phyloP scores from a whole-genome alignment of 2,888 invertebrate species.

The Hypolimnas misippus region DNA sequence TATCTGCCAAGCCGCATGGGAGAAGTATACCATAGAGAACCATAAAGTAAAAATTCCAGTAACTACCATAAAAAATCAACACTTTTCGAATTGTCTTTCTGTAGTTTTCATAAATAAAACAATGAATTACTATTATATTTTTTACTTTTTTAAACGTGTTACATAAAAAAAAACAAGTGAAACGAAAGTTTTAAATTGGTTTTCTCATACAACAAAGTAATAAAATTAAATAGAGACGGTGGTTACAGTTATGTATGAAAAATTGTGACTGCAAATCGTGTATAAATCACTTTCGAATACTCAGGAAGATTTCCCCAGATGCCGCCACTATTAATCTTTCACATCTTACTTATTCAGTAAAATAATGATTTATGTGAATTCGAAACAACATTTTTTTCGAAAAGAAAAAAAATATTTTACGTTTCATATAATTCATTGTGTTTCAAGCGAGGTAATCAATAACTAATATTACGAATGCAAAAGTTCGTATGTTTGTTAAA shows the following conservation, averaged over 20 bases:
- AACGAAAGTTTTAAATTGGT: too few relatives aligned
- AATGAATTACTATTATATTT: too few relatives aligned
- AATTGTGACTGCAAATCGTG: constrained; percentile 23
- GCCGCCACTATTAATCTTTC: constrained; percentile 65
- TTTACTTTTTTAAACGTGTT: too few relatives aligned
- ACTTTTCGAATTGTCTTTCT: too few relatives aligned
- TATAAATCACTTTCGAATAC: constrained; percentile 43
- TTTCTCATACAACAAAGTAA: not conserved
- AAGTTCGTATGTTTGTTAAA: not conserved
- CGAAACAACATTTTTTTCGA: not conserved
- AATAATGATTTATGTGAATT: constrained; percentile 14
- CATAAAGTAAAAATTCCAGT: too few relatives aligned
- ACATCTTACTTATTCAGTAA: constrained; percentile 31
- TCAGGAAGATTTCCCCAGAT: constrained; percentile 73
- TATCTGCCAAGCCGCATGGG: too few relatives aligned
- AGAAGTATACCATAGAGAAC: too few relatives aligned
- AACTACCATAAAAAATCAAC: too few relatives aligned
- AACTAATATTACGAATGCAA: too few relatives aligned
- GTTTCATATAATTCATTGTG: not conserved
- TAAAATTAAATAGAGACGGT: not conserved
- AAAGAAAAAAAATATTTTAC: not conserved
- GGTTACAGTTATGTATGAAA: constrained; percentile 1
- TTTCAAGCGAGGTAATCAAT: too few relatives aligned
- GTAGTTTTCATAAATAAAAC: too few relatives aligned
- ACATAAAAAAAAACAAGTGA: too few relatives aligned